Base-by-base conservation (phyloP, 2,888 invertebrate species). In the Papilio elwesi region DNA sequence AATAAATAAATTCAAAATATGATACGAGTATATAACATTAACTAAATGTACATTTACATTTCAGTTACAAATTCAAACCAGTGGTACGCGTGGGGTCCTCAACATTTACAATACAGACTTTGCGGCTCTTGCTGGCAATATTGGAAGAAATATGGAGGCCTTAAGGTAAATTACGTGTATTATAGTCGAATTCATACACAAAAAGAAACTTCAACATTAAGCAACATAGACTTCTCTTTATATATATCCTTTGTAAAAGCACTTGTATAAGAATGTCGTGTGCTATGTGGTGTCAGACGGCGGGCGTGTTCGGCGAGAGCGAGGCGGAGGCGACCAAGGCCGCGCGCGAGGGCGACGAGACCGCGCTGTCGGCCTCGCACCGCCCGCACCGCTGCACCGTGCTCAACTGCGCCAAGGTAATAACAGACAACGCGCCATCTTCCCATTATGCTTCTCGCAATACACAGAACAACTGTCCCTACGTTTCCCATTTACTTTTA, bases 121-220 rank as follows among this genome's bases (percentile, higher is more conserved):
- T 99, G 99, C 90, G 97, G 97, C 82, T 94, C 95, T 15, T 99
- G 99, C 91, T 99, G 99, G 99, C 96, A 96, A 76, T 99, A 99
- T 89, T 99, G 99, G 99, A 99, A 99, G 91, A 98, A 98, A 90
- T 99, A 98, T 91, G 99, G 99, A 73, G 99, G 99, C 75, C 95
- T 99, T 68, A 98, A 98, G 94, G 96, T 96, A 76, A 80, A 78
- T 74, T n/a, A n/a, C 4, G 4, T 59, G 48, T 26, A 12, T 38
- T n/a, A 47, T 43, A 11, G 11, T 70, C 51, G 26, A 26, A 43
- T 38, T n/a, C n/a, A n/a, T n/a, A n/a, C n/a, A n/a, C n/a, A n/a
- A n/a, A n/a, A n/a, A n/a, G n/a, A n/a, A n/a, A n/a, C n/a, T n/a
- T n/a, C n/a, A n/a, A n/a, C n/a, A n/a, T n/a, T n/a, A n/a, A n/a